These are phyloP conservation scores for Drosophila kuntzei DNA, from an alignment of 2,888 invertebrate genomes.

Conservation along the genomic window DNA sequence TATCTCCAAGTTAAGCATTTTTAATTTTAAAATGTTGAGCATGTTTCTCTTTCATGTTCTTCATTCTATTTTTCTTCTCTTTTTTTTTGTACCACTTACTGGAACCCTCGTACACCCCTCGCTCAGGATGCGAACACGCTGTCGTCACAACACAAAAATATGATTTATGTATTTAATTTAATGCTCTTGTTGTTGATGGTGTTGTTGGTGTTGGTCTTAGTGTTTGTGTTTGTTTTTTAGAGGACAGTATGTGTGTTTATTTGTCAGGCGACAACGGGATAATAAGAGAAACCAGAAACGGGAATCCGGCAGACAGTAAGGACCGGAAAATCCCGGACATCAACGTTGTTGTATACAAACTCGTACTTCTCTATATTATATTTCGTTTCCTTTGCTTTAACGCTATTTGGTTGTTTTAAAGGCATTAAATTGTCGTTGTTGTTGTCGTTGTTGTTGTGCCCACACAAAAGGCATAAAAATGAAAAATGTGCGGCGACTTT, in stretches of 20 bases:
- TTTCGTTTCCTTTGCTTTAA: constrained; percentile 67
- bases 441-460: constrained; percentile 28
- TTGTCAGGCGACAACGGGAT: constrained; percentile 80
- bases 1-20: background rate
- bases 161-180: constrained; percentile 80
- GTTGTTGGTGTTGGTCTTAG: constrained; percentile 29
- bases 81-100: constrained; percentile 33
- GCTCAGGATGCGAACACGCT: constrained; percentile 40
- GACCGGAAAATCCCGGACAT: constrained; percentile 4
- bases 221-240: constrained; percentile 36
- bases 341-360: constrained; percentile 36
- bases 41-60: constrained; percentile 15
- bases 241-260: constrained; percentile 71
- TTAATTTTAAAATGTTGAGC: background rate
- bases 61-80: too few species aligned
- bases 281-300: constrained; percentile 68
- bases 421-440: constrained; percentile 74
- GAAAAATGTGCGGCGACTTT: constrained; percentile 73
- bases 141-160: constrained; percentile 66
- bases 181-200: constrained; percentile 61
- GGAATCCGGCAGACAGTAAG: constrained; percentile 53
- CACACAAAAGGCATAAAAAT: constrained; percentile 64
- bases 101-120: constrained; percentile 4
- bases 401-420: constrained; percentile 78
- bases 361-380: constrained; percentile 9